phyloP scores from a whole-genome alignment of 2,888 invertebrate species.

The Drosophila mimica region DNA sequence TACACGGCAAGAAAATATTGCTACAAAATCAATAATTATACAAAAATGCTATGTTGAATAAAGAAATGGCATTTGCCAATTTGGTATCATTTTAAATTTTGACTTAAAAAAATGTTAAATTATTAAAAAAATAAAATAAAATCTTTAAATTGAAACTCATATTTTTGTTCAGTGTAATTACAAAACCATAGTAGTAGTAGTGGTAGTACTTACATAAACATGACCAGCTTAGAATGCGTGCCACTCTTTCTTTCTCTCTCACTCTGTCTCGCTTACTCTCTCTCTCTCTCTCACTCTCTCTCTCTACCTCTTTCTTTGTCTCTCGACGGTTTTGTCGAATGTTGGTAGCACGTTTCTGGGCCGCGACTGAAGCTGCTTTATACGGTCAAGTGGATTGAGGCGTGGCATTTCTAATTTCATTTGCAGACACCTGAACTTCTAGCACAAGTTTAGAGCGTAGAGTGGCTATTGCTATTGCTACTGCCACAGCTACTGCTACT shows the following conservation, averaged over 20 bases:
- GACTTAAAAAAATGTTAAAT: not conserved
- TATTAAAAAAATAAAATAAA: not conserved
- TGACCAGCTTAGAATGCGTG: conserved; percentile 26
- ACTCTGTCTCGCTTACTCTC: not conserved
- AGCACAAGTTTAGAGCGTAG: not conserved
- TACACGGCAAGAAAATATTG: not conserved
- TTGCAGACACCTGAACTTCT: conserved; percentile 57
- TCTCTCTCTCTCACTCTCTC: not conserved
- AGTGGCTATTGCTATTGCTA: conserved; percentile 9
- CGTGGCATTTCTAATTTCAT: conserved; percentile 61
- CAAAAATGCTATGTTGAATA: not conserved
- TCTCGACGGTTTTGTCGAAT: conserved; percentile 35
- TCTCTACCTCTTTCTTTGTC: conserved; percentile 19
- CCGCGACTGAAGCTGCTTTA: conserved; percentile 37
- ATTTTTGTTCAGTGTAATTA: conserved; percentile 14
- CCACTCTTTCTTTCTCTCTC: not conserved
- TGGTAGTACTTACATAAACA: conserved; percentile 14
- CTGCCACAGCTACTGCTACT: conserved; percentile 9
- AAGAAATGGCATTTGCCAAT: not conserved
- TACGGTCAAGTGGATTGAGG: conserved; percentile 49
- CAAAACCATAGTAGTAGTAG: conserved; percentile 23
- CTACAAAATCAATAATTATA: not conserved
- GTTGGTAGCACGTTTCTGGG: conserved; percentile 65
- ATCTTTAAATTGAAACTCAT: not conserved
- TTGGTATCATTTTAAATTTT: not conserved